Conservation (phyloP, 2,113 vertebrate genomes). For the Sakesphorus luctuosus region DNA sequence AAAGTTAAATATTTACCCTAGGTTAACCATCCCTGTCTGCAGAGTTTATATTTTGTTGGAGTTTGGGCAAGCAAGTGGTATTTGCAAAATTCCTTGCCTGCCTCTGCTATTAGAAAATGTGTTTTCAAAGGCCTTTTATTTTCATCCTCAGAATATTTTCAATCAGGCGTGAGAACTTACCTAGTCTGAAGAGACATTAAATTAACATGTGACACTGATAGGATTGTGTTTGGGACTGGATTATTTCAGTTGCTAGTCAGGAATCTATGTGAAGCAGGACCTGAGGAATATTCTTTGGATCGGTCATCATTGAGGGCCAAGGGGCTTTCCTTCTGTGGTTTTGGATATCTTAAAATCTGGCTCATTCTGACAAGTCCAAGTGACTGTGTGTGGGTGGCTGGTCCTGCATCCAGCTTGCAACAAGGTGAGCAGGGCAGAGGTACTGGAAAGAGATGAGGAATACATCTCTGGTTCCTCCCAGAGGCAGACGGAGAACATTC, state of each 20-base stretch:
- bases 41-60: constrained; percentile 33
- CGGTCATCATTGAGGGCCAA: background rate
- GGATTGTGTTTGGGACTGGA: background rate
- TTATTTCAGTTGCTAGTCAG: background rate
- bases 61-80: constrained; percentile 15
- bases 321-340: background rate
- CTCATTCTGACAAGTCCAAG: background rate
- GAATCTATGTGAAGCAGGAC: background rate
- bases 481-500: background rate
- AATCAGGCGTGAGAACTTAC: background rate
- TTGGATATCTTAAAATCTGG: background rate
- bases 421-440: background rate
- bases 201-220: background rate
- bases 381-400: background rate
- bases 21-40: constrained; percentile 12
- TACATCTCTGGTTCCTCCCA: background rate
- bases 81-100: constrained; percentile 4
- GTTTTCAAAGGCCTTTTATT: background rate
- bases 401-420: background rate
- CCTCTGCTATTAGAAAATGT: background rate
- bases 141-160: background rate
- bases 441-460: background rate
- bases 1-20: constrained; percentile 66
- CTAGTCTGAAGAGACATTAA: background rate
- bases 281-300: background rate